phyloP scores from a whole-genome alignment of 2,797 vertebrate genomes.

The Tenualosa ilisha region DNA sequence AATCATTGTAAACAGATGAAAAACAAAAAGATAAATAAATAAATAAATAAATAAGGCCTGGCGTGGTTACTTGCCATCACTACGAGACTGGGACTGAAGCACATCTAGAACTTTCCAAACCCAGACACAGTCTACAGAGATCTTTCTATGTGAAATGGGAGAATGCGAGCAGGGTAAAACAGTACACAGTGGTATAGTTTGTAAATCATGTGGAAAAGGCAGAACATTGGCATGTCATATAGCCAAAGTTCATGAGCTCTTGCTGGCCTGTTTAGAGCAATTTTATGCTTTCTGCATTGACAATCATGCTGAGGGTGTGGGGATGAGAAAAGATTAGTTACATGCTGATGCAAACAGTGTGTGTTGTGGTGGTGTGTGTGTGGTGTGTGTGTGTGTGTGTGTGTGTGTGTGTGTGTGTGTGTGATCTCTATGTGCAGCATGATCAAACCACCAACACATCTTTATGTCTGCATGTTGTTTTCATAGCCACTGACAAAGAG shows the following conservation, averaged over 20 bases:
- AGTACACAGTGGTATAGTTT: background rate
- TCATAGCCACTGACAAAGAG: slow-evolving; percentile 43
- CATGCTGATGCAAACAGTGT: background rate
- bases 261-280: background rate
- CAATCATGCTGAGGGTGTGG: background rate
- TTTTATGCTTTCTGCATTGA: slow-evolving; percentile 1
- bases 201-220: background rate
- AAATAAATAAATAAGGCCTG: too few species aligned
- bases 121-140: background rate
- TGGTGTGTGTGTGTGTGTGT: too few species aligned
- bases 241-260: background rate
- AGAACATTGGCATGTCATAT: background rate
- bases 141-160: background rate
- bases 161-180: background rate
- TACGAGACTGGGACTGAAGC: background rate
- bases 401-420: too few species aligned
- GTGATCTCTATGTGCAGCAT: background rate
- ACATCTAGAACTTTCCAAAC: background rate
- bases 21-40: background rate
- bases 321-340: background rate
- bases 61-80: background rate
- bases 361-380: background rate
- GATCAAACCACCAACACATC: slow-evolving; percentile 16
- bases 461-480: slow-evolving; percentile 7
- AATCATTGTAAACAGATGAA: slow-evolving; percentile 15